Evolutionary conservation across 2,113 vertebrate genomes (phyloP), one percentile per base, ranked within the genome.

Genomic region (Dipodomys ordii): DNA sequence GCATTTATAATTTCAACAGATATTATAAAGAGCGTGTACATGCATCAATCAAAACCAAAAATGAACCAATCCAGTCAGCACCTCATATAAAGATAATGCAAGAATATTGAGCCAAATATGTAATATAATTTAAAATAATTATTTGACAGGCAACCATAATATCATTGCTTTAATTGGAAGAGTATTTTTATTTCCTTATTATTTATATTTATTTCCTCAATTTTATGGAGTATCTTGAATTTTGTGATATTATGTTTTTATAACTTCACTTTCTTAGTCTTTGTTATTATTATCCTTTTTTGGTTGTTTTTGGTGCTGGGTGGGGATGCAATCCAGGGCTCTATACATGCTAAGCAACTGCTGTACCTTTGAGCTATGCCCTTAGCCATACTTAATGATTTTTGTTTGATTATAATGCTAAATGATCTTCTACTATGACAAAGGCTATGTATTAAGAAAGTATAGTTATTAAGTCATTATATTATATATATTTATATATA

Each of bases 381-480:
- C 16, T 19, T 3, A 67, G 12, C 25, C 4, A 11, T 4, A 30
- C 15, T 73, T 27, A 64, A 22, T 35, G 2, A 10, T 83, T 92
- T 83, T 92, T 83, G 27, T n/a, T n/a, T 91, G 88, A 72, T 72
- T 67, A 86, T 10, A 30, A 73, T 28, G 27, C n/a, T 44, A 69
- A 57, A 62, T 0, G 35, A 46, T 25, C 44, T 39, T 94, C 65
- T 67, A 73, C 25, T 90, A 39, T 78, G 77, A 71, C 3, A 74
- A 82, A 89, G 74, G 15, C 1, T 67, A 23, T 73, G 73, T 79
- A 35, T 39, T 68, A 46, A 28, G 13, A 82, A 44, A 53, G 7
- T 0, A n/a, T 22, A 35, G 32, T 19, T 30, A 69, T 57, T 65
- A 39, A 73, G 12, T 72, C n/a, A 39, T 39, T 39, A 39, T 39